These are phyloP conservation scores for Trichomycterus rosablanca DNA, from an alignment of 2,113 vertebrate species.

Conservation along the genomic window DNA sequence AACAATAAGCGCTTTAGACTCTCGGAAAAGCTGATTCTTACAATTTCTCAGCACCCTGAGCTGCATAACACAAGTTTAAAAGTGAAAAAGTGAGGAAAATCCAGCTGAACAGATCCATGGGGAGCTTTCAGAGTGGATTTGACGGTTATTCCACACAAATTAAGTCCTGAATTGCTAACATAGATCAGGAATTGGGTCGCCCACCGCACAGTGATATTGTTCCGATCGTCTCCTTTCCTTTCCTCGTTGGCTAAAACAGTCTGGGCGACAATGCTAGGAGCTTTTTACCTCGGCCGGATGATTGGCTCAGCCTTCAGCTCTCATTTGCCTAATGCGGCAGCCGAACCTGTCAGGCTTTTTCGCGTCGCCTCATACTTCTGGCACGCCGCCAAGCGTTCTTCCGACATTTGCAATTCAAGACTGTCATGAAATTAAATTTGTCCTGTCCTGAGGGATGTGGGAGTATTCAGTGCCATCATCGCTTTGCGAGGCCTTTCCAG, in stretches of 20 bases:
- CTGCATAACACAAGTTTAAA: no score
- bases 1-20: no score
- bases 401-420: constrained; percentile 49
- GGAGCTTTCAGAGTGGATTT: no score
- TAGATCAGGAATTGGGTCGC: constrained; percentile 14
- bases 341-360: constrained; percentile 39
- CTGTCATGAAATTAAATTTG: constrained; percentile 48
- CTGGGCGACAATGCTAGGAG: constrained; percentile 14
- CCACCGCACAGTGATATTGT: constrained; percentile 5
- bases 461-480: constrained; percentile 41
- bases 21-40: no score
- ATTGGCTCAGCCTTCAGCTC: constrained; percentile 47
- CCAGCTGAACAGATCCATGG: no score
- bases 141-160: no score
- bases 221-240: background rate
- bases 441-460: constrained; percentile 37
- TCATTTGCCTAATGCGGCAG: constrained; percentile 48
- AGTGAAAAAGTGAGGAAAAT: no score
- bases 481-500: constrained; percentile 38
- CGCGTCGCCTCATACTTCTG: constrained; percentile 32
- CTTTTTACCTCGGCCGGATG: constrained; percentile 42
- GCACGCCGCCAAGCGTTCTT: constrained; percentile 44
- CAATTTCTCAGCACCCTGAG: no score
- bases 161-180: no score
- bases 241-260: constrained; percentile 26